Conservation (phyloP, 2,113 vertebrate genomes). For the Candoia aspera region DNA sequence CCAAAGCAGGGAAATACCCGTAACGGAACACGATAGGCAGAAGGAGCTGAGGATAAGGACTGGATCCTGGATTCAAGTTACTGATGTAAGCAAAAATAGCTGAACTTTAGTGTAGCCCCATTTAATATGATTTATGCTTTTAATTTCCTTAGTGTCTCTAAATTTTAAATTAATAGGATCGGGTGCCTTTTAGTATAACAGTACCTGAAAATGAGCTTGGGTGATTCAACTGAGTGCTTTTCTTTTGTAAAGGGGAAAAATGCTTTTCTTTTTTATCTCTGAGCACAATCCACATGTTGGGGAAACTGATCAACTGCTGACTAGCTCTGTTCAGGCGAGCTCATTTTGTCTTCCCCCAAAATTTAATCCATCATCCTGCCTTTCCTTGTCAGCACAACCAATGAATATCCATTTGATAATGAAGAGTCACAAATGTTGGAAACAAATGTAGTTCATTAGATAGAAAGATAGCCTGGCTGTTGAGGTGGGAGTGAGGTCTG, state of each 20-base stretch:
- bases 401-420: slow-evolving; percentile 11
- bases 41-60: neutral
- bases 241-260: slow-evolving; percentile 26
- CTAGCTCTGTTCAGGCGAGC: neutral
- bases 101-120: neutral
- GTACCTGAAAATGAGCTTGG: slow-evolving; percentile 13
- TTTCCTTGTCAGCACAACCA: slow-evolving; percentile 18
- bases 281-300: neutral
- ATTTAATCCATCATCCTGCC: slow-evolving; percentile 20
- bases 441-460: slow-evolving; percentile 30
- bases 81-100: neutral
- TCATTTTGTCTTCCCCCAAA: slow-evolving; percentile 32
- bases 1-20: neutral
- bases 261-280: slow-evolving; percentile 29
- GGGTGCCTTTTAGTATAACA: neutral
- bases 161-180: slow-evolving; percentile 32
- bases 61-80: slow-evolving; percentile 15
- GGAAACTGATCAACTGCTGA: neutral
- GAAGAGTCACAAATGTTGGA: slow-evolving; percentile 33
- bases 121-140: slow-evolving; percentile 34
- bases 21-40: neutral
- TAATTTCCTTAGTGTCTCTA: slow-evolving; percentile 49
- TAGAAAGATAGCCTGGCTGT: neutral
- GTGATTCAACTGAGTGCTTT: slow-evolving; percentile 20
- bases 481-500: neutral